A percentile compares a stretch with the other conserved stretches of the same genome.
These are phyloP conservation scores for Oxycera nigricornis DNA, from an alignment of 2,888 invertebrate genomes.

Conservation along the genomic window DNA sequence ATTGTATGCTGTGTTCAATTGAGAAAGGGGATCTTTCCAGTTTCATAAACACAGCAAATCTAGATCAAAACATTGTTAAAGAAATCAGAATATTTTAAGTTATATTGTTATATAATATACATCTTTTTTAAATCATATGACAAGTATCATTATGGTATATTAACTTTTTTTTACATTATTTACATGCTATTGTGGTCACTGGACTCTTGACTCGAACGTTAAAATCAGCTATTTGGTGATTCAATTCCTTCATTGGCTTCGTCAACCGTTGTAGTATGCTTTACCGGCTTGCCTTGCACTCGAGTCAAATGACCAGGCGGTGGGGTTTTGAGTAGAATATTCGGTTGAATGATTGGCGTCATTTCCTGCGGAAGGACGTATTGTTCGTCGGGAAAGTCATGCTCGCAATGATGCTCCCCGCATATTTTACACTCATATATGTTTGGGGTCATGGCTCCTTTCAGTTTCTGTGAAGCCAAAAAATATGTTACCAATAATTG, in stretches of 20 bases:
- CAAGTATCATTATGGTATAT: too few species aligned
- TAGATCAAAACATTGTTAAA: too few species aligned
- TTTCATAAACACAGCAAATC: too few species aligned
- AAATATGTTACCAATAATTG: not conserved
- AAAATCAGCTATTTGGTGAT: constrained; percentile 22
- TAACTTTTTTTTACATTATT: too few species aligned
- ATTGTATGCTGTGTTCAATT: too few species aligned
- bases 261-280: constrained; percentile 27
- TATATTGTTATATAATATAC: too few species aligned
- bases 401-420: constrained; percentile 79
- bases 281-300: constrained; percentile 2
- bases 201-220: too few species aligned
- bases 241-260: constrained; percentile 28
- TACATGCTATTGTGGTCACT: too few species aligned
- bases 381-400: constrained; percentile 65
- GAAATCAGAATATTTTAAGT: too few species aligned
- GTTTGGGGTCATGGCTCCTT: constrained; percentile 76
- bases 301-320: constrained; percentile 42
- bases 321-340: constrained; percentile 48
- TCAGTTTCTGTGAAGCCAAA: constrained; percentile 70
- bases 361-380: constrained; percentile 62
- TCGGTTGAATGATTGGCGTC: constrained; percentile 49
- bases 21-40: too few species aligned
- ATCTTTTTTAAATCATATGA: too few species aligned
- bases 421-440: constrained; percentile 78